A percentile compares a stretch with the other conserved stretches of the same genome.
Conservation (phyloP, 2,113 vertebrate genomes). For the Micronycteris hirsuta region DNA sequence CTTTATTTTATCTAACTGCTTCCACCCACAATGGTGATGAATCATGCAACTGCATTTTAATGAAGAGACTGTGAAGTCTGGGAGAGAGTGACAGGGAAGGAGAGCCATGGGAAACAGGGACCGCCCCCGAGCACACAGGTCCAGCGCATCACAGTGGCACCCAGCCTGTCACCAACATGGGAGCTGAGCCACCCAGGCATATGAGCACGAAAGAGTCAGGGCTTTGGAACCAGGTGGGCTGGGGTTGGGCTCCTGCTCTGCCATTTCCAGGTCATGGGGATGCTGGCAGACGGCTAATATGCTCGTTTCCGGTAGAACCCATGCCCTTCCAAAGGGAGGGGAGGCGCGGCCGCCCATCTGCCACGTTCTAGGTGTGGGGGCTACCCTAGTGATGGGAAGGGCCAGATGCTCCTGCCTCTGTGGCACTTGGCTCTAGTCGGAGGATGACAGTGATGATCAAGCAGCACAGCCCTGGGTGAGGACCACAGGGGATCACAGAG, state of each 20-base stretch:
- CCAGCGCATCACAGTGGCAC: accelerated
- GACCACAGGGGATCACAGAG: background rate
- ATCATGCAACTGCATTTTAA: constrained; percentile 66
- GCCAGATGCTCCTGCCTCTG: accelerated
- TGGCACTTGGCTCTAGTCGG: background rate
- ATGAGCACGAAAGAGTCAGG: accelerated
- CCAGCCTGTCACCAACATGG: background rate
- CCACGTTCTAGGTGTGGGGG: accelerated
- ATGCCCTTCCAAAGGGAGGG: background rate
- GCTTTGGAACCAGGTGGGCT: background rate
- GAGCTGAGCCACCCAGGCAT: accelerated
- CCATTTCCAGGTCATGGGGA: background rate
- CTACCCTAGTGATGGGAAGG: background rate
- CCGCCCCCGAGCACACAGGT: background rate
- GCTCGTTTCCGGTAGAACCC: background rate
- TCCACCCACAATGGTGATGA: constrained; percentile 58
- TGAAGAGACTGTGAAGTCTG: constrained; percentile 40
- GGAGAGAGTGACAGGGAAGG: constrained; percentile 26
- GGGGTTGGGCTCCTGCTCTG: background rate
- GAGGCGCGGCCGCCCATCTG: background rate
- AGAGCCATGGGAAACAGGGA: background rate
- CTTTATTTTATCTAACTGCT: constrained; percentile 57
- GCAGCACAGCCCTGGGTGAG: accelerated
- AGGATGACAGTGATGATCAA: background rate
- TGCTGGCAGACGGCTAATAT: background rate